Evolutionary conservation across 1,140 invertebrate species (phyloP), one percentile per base, ranked within the genome.

Genomic region (Ceratitis capitata): DNA sequence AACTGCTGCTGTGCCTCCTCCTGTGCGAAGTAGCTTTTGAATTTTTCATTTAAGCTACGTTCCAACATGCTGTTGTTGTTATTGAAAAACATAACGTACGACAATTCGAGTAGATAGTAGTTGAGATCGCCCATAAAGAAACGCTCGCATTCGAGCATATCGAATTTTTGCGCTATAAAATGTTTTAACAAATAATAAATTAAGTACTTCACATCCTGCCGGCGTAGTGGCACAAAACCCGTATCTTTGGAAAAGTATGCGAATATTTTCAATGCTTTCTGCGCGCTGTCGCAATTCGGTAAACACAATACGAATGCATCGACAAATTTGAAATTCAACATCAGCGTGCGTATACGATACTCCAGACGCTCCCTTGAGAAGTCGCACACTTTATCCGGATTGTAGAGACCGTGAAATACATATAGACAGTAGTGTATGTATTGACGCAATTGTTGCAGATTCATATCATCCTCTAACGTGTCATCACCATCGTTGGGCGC

Each of bases 381-480:
- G 64, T 92, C 92, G 82, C 93, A 87, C 82, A 94, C 92, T 88
- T 92, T 93, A 19, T 90, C 89, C 16, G 92, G 90, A 86, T 93
- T 92, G 61, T 94, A 94, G 49, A 94, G 88, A 35, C 93, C 93
- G 82, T 92, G 89, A 85, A 94, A 94, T 42, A 93, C 92, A 87
- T 94, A 92, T 7, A 94, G 85, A 61, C 92, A 92, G 87, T 94
- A 94, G 88, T 94, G 94, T 82, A 94, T 91, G 85, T 91, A 92
- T 85, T 91, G 87, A 7, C 89, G 88, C 51, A 91, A 58, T 4
- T 89, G 87, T 84, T 91, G 88, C 35, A 91, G 32, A 53, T 83
- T 78, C 10, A 78, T 85, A 10, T 74, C 85, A 10, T 84, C 89
- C 45, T 87, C 89, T 87, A 7, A 53, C 83, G 45, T 87, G 84